phyloP scores from a whole-genome alignment of 2,888 invertebrate species.

The Notodonta dromedarius region DNA sequence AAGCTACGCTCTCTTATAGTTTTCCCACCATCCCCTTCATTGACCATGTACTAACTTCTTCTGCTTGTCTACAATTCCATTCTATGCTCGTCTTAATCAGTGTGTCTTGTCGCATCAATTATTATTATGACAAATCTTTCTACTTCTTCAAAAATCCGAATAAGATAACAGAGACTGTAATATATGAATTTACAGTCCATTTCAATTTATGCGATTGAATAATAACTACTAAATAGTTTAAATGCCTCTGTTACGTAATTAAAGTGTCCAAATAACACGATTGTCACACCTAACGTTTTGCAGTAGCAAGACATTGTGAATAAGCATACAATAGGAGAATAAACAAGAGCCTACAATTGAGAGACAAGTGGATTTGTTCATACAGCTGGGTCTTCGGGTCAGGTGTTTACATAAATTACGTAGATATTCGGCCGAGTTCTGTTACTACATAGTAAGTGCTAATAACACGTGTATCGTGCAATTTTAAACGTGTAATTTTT shows the following conservation, averaged over 20 bases:
- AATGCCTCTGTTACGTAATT: conserved; percentile 16
- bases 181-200: too few species aligned
- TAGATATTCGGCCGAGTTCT: conserved; percentile 17
- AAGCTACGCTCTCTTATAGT: too few species aligned
- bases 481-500: conserved; percentile 17
- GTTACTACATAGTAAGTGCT: conserved; percentile 18
- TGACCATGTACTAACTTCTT: too few species aligned
- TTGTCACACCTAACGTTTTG: conserved; percentile 14
- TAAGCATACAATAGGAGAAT: conserved; percentile 7
- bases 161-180: too few species aligned
- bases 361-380: conserved; percentile 18
- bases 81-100: too few species aligned
- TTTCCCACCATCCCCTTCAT: too few species aligned
- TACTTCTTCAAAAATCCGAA: too few species aligned
- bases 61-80: too few species aligned
- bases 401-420: conserved; percentile 37
- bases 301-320: conserved; percentile 25
- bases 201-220: background rate
- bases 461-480: conserved; percentile 10
- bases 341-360: conserved; percentile 3
- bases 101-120: too few species aligned
- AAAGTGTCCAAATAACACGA: conserved; percentile 15
- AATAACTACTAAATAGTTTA: too few species aligned
- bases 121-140: too few species aligned
- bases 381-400: conserved; percentile 41